A percentile compares a stretch with the other conserved stretches of the same genome.
phyloP scores from a whole-genome alignment of 2,797 vertebrate species.

The Synanceia verrucosa region DNA sequence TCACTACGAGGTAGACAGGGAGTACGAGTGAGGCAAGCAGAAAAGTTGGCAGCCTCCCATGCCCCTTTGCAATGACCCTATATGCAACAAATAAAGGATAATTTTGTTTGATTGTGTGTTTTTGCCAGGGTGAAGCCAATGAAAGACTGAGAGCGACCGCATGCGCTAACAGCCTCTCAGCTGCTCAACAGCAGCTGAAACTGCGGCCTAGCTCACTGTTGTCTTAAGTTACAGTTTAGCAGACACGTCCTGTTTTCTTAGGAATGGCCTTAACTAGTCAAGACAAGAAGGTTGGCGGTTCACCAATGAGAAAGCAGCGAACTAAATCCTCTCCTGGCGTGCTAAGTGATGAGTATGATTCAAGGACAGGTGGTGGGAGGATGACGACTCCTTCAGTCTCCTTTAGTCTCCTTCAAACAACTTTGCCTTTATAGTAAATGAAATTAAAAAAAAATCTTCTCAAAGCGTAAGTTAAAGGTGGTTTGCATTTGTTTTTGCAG shows the following conservation, averaged over 20 bases:
- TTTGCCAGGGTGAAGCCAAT: constrained; percentile 65
- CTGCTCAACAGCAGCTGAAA: constrained; percentile 76
- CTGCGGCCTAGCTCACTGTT: constrained; percentile 50
- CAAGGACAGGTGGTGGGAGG: constrained; percentile 71
- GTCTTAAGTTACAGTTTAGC: constrained; percentile 77
- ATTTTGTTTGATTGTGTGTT: constrained; percentile 76
- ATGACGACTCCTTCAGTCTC: constrained; percentile 27
- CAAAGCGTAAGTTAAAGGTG: not conserved
- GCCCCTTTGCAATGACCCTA: constrained; percentile 86
- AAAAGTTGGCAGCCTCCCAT: constrained; percentile 80
- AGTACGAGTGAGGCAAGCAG: constrained; percentile 57
- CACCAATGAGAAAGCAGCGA: constrained; percentile 55
- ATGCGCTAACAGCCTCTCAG: constrained; percentile 58
- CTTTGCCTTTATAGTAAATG: constrained; percentile 34
- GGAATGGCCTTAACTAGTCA: constrained; percentile 75
- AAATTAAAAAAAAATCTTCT: not conserved
- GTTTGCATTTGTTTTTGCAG: constrained; percentile 17
- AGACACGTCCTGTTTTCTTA: constrained; percentile 71
- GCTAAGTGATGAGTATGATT: constrained; percentile 69
- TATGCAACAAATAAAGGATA: constrained; percentile 82
- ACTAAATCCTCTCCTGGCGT: constrained; percentile 69
- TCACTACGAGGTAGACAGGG: constrained; percentile 77
- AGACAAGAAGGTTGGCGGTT: constrained; percentile 76
- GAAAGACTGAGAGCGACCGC: constrained; percentile 57
- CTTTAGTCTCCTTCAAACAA: constrained; percentile 54